Conservation (phyloP, 2,113 vertebrate genomes). For the Jaculus jaculus region DNA sequence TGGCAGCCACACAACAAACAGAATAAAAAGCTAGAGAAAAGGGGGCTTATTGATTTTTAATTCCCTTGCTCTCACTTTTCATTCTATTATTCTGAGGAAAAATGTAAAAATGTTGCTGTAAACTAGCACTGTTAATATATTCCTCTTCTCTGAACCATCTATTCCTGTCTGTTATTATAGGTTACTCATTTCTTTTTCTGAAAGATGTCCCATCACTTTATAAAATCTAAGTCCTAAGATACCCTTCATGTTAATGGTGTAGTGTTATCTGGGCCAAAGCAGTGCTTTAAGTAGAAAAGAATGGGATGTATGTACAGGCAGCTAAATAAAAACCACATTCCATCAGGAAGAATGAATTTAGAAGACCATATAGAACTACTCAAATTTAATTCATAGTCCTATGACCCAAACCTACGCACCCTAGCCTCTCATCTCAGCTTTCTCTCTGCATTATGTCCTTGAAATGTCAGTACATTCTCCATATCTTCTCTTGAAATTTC, state of each 20-base stretch:
- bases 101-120: constrained; percentile 7
- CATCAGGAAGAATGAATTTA: constrained; percentile 15
- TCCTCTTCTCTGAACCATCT: neutral
- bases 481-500: constrained; percentile 15
- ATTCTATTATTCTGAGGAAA: constrained; percentile 56
- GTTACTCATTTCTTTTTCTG: constrained; percentile 43
- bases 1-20: constrained; percentile 19
- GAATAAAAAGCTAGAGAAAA: neutral
- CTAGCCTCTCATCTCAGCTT: constrained; percentile 25
- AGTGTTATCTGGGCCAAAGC: neutral
- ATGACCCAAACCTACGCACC: neutral
- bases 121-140: constrained; percentile 32
- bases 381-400: constrained; percentile 14
- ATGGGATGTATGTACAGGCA: neutral
- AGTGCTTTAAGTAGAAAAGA: neutral
- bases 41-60: constrained; percentile 21
- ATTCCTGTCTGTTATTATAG: neutral
- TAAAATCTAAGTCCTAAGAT: neutral
- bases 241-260: neutral
- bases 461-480: neutral
- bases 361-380: neutral
- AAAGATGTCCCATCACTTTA: neutral
- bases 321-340: neutral
- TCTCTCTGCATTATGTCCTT: neutral
- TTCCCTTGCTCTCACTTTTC: neutral